phyloP scores from a whole-genome alignment of 2,113 vertebrate genomes.

The Sylvia atricapilla region DNA sequence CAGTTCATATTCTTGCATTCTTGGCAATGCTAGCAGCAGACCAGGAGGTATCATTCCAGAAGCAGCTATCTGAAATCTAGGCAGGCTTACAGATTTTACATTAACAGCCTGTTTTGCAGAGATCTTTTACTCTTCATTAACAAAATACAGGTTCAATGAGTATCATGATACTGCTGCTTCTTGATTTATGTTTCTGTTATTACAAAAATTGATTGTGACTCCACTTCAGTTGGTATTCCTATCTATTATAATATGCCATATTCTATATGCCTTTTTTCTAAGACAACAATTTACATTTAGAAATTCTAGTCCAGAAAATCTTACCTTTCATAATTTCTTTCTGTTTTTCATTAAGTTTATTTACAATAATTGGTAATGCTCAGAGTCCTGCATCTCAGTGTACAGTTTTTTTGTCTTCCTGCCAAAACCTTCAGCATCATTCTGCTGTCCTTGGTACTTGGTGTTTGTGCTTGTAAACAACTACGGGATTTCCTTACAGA shows the following conservation, averaged over 20 bases:
- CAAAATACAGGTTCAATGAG: background rate
- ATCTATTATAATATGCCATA: background rate
- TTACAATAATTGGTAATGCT: background rate
- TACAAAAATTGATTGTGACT: conserved; percentile 39
- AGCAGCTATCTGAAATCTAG: conserved; percentile 7
- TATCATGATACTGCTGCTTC: background rate
- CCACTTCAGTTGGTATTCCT: background rate
- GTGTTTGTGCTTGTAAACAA: background rate
- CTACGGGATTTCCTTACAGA: background rate
- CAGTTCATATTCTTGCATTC: background rate
- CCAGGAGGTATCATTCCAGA: background rate
- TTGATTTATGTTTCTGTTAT: conserved; percentile 50
- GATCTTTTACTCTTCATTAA: conserved; percentile 63
- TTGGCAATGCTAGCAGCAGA: background rate
- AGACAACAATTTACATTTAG: conserved; percentile 1
- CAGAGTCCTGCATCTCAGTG: background rate
- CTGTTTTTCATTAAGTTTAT: background rate
- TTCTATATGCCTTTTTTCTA: background rate
- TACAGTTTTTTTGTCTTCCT: background rate
- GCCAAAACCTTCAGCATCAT: background rate
- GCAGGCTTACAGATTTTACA: conserved; percentile 60
- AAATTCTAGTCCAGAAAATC: conserved; percentile 7
- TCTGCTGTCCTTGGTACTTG: background rate
- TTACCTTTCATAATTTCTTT: background rate
- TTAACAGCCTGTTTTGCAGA: conserved; percentile 43